These are phyloP conservation scores for Mirza zaza DNA, from an alignment of 2,113 vertebrate genomes.

Conservation along the genomic window DNA sequence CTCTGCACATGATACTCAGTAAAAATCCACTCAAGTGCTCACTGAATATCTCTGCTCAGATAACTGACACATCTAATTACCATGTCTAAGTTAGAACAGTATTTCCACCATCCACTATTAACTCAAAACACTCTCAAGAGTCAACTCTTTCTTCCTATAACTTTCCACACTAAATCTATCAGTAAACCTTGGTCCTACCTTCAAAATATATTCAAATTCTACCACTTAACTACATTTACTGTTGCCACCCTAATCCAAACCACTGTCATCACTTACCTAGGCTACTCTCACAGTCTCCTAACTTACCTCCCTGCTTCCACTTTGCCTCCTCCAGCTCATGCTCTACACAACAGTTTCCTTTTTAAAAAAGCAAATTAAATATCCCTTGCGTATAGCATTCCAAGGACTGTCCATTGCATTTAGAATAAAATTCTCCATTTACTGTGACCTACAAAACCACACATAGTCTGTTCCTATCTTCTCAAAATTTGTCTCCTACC, in stretches of 20 bases:
- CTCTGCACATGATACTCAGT: background rate
- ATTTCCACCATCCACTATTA: background rate
- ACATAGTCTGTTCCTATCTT: background rate
- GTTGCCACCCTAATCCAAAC: background rate
- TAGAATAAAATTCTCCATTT: background rate
- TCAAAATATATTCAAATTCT: background rate
- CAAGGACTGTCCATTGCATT: background rate
- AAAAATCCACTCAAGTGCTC: background rate
- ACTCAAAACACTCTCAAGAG: background rate
- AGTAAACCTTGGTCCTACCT: background rate
- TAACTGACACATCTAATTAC: background rate
- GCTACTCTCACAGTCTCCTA: background rate
- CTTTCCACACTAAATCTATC: background rate
- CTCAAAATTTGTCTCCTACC: background rate
- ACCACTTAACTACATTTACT: background rate
- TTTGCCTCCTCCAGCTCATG: background rate
- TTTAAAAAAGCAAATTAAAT: background rate
- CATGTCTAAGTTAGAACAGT: background rate
- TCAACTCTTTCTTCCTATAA: background rate
- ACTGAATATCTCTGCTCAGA: background rate
- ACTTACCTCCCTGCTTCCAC: background rate
- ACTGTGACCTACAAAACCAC: background rate
- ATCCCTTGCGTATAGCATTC: background rate
- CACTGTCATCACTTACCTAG: background rate
- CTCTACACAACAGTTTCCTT: background rate